Evolutionary conservation across 1,140 invertebrate genomes (phyloP).

Genomic region (Achatina immaculata): DNA sequence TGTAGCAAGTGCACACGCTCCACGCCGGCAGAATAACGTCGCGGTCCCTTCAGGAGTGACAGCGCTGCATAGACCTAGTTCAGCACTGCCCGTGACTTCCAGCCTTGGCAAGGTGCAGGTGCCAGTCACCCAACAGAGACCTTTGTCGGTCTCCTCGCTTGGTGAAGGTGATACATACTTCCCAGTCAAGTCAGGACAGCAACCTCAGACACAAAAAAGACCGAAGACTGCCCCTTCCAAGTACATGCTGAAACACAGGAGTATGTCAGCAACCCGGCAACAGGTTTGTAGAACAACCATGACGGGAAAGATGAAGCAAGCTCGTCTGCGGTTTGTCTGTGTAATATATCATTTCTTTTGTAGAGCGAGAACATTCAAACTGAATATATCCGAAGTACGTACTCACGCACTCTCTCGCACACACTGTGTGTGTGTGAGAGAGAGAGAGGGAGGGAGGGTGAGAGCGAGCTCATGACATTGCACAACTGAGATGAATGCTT

Average conservation of each 20-base stretch:
- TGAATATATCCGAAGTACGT: background rate
- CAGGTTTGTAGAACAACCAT: background rate
- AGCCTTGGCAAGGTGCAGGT: no score
- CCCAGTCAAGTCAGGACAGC: background rate
- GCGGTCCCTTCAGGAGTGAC: no score
- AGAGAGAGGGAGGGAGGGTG: background rate
- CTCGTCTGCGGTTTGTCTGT: background rate
- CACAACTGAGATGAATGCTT: background rate
- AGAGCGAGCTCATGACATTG: background rate
- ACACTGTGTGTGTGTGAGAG: background rate
- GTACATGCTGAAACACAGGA: slow-evolving; percentile 18
- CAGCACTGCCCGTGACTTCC: no score
- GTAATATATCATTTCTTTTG: background rate
- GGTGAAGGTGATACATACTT: no score
- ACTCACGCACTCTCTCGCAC: background rate
- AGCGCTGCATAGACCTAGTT: no score
- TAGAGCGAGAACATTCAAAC: background rate
- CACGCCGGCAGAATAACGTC: no score
- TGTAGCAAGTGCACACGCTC: no score
- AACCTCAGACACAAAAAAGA: background rate
- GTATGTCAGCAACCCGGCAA: slow-evolving; percentile 8
- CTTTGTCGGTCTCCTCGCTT: background rate
- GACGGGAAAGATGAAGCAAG: background rate
- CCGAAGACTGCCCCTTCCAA: slow-evolving; percentile 22
- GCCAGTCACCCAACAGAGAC: background rate